Evolutionary conservation across 2,888 invertebrate species (phyloP).

Genomic region (Mythimna albipuncta): DNA sequence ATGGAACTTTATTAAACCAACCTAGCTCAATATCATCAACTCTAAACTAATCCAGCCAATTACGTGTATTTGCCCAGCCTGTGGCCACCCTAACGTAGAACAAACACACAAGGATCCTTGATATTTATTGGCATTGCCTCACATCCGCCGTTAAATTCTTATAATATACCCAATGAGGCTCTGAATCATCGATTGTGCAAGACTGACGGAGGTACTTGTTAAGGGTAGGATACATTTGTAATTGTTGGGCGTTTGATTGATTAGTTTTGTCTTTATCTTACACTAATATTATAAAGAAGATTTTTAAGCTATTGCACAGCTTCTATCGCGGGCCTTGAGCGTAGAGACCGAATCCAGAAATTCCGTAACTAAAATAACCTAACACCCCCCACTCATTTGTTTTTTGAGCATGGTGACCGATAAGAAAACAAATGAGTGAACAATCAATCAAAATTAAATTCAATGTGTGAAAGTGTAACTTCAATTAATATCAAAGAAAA

Average conservation of each 20-base stretch:
- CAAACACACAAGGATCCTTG: constrained; percentile 71
- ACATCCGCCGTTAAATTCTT: constrained; percentile 75
- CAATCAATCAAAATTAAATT: too few species aligned
- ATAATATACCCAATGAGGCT: constrained; percentile 56
- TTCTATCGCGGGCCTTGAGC: too few species aligned
- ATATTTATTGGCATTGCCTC: constrained; percentile 77
- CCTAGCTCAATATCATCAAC: neutral
- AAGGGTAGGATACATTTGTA: constrained; percentile 28
- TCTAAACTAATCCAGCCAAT: constrained; percentile 4
- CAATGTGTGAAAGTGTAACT: too few species aligned
- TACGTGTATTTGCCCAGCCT: constrained; percentile 36
- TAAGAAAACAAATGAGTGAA: too few species aligned
- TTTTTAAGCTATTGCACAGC: too few species aligned
- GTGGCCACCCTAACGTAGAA: constrained; percentile 56
- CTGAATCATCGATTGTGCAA: constrained; percentile 78
- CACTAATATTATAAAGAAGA: too few species aligned
- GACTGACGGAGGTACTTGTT: constrained; percentile 62
- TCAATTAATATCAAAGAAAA: too few species aligned
- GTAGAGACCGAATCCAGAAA: too few species aligned
- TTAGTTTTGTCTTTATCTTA: too few species aligned
- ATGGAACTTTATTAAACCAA: neutral
- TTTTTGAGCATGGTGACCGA: too few species aligned
- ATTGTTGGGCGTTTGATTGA: neutral
- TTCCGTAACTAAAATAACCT: too few species aligned
- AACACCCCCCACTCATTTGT: too few species aligned